A percentile compares a stretch with the other conserved stretches of the same genome.
These are phyloP conservation scores for Ctenoplectra terminalis DNA, from an alignment of 1,140 invertebrate species.

Conservation along the genomic window DNA sequence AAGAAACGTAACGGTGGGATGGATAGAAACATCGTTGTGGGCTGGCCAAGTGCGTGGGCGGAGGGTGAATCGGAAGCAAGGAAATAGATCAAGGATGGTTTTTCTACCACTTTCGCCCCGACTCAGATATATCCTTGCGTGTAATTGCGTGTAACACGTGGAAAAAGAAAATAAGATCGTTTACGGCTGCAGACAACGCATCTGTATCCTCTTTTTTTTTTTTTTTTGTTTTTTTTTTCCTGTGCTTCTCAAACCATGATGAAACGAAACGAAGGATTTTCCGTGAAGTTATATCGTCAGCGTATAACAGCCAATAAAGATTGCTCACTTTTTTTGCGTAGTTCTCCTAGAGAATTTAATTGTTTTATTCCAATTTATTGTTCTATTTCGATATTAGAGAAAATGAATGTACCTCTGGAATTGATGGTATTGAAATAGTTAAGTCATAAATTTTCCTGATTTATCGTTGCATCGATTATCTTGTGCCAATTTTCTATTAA, in stretches of 20 bases:
- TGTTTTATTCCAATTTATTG: too few relatives aligned
- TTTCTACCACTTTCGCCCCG: slow-evolving; percentile 2
- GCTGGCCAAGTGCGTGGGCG: neutral
- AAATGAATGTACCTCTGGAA: too few relatives aligned
- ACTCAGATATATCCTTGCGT: neutral
- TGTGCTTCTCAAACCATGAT: neutral
- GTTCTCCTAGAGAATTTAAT: too few relatives aligned
- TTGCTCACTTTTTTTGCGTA: neutral
- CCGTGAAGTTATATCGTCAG: neutral
- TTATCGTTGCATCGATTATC: slow-evolving; percentile 10
- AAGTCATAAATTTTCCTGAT: neutral
- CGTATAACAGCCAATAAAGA: neutral
- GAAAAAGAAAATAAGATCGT: slow-evolving; percentile 17
- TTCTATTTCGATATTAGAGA: too few relatives aligned
- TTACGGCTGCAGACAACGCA: neutral
- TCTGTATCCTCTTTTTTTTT: neutral
- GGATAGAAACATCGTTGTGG: slow-evolving; percentile 1
- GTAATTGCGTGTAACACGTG: slow-evolving; percentile 21
- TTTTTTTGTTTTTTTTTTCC: too few relatives aligned
- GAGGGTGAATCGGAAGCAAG: slow-evolving; percentile 6
- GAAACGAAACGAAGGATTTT: slow-evolving; percentile 2
- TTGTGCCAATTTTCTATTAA: neutral
- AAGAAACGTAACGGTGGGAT: neutral
- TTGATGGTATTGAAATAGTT: neutral
- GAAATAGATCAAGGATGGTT: slow-evolving; percentile 39